Base-by-base conservation (phyloP, 92 coral and sea anemone genomes). In the Heliopora coerulea region DNA sequence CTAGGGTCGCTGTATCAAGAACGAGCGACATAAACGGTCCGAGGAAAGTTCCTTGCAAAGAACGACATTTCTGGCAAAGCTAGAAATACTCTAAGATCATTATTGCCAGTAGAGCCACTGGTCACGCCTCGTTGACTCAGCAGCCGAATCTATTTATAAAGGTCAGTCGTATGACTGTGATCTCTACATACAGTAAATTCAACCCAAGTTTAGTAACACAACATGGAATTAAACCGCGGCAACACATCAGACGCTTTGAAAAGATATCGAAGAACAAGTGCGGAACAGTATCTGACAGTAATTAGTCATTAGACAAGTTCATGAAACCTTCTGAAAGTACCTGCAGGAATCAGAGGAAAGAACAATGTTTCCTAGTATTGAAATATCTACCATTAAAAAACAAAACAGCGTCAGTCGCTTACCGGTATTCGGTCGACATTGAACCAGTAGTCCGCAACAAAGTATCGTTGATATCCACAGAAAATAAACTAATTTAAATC, bases 81-180 rank as follows among this genome's bases (percentile, higher is more conserved):
- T 37, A n/a, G n/a, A 37, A 37, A 5, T 4, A 37, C 42, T 37
- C 42, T 4, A 5, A 37, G 12, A 37, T 37, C 42, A 37, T 37
- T 37, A 37, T 37, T 4, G 42, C 5, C 5, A 37, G 42, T 12
- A 4, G 42, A 12, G 42, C 42, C 12, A 4, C 42, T 46, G 59
- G 74, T 70, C 77, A 70, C 77, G 77, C 77, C 77, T 70, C 77
- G 49, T 52, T 70, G 49, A 54, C 18, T 70, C 77, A 34, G 27
- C 17, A 54, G 21, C 30, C 77, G 31, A 70, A 70, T 56, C n/a
- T 46, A 46, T 8, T 46, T 46, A 6, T 46, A 46, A 46, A 46
- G 3, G 2, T 15, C 52, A 8, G 17, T 2, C 7, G 52, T 46
- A 10, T 15, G 14, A 11, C 42, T 11, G 52, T 46, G 15, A 46